Evolutionary conservation across 2,888 invertebrate genomes (phyloP).

Genomic region (Pelosia muscerda): DNA sequence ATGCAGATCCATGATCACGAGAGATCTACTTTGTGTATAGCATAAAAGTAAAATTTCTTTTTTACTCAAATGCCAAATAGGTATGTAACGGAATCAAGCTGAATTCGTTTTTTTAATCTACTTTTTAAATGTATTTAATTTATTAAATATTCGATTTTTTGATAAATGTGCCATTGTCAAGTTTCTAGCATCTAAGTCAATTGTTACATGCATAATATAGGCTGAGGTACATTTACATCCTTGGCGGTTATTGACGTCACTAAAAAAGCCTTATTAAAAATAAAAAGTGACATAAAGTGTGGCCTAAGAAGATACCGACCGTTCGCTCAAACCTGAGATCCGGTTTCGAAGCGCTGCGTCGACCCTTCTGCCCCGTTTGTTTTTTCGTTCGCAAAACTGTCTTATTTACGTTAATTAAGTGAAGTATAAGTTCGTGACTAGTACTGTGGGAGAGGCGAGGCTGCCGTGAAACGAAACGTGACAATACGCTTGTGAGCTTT

Average conservation of each 20-base stretch:
- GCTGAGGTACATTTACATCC: conserved; percentile 55
- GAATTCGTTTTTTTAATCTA: too few species aligned
- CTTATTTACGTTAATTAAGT: conserved; percentile 86
- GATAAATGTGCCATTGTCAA: neutral
- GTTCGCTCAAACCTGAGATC: conserved; percentile 61
- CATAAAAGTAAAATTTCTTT: too few species aligned
- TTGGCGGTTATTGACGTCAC: conserved; percentile 61
- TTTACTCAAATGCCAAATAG: too few species aligned
- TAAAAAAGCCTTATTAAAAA: conserved; percentile 75
- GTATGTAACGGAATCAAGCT: too few species aligned
- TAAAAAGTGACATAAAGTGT: conserved; percentile 78
- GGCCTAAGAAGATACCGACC: conserved; percentile 63
- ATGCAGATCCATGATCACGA: too few species aligned
- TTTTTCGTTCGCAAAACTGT: conserved; percentile 82
- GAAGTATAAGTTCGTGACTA: conserved; percentile 87
- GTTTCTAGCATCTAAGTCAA: neutral
- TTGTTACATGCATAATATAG: conserved; percentile 24
- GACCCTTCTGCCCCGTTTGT: conserved; percentile 71
- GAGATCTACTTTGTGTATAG: too few species aligned
- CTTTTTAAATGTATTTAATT: too few species aligned
- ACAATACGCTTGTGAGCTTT: conserved; percentile 52
- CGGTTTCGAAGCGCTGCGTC: conserved; percentile 74
- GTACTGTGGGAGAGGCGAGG: conserved; percentile 73
- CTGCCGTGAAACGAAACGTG: conserved; percentile 66
- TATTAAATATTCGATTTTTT: too few species aligned